Conservation (phyloP, 2,888 invertebrate genomes). For the Watsonalla cultraria region DNA sequence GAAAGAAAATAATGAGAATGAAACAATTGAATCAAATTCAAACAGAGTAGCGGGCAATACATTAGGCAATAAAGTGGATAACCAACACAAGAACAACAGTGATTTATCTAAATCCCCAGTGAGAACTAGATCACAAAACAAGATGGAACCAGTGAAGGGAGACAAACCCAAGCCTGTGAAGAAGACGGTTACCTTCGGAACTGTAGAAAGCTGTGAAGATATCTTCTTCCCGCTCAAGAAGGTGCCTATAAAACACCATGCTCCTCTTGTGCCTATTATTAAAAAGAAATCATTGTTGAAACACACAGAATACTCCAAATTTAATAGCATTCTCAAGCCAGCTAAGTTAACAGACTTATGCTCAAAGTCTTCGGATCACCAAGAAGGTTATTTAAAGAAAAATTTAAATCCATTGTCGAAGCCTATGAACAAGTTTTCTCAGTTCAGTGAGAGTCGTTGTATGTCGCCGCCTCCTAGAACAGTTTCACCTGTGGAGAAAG, state of each 20-base stretch:
- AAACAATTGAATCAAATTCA: conserved; percentile 44
- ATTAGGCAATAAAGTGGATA: conserved; percentile 38
- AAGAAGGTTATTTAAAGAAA: conserved; percentile 68
- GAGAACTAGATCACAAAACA: conserved; percentile 70
- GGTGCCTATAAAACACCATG: conserved; percentile 78
- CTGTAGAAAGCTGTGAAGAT: conserved; percentile 81
- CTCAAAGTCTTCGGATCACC: conserved; percentile 75
- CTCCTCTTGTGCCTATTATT: conserved; percentile 80
- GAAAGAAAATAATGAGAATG: conserved; percentile 70
- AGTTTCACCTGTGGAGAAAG: conserved; percentile 59
- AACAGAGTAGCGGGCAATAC: conserved; percentile 41
- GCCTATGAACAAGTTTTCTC: conserved; percentile 69
- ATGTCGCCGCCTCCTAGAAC: conserved; percentile 69
- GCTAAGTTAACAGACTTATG: conserved; percentile 81
- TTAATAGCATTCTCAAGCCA: conserved; percentile 80
- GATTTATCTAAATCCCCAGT: conserved; percentile 64
- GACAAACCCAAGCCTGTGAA: conserved; percentile 75
- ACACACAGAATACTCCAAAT: conserved; percentile 76
- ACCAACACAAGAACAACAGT: conserved; percentile 36
- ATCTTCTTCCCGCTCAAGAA: conserved; percentile 76
- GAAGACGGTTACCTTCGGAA: conserved; percentile 82
- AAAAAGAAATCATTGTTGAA: conserved; percentile 80
- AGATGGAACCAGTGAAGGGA: conserved; percentile 67
- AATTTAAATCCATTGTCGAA: conserved; percentile 70
- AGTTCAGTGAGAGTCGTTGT: conserved; percentile 65